Conservation (phyloP, 1,140 invertebrate genomes). For the Planococcus citri region DNA sequence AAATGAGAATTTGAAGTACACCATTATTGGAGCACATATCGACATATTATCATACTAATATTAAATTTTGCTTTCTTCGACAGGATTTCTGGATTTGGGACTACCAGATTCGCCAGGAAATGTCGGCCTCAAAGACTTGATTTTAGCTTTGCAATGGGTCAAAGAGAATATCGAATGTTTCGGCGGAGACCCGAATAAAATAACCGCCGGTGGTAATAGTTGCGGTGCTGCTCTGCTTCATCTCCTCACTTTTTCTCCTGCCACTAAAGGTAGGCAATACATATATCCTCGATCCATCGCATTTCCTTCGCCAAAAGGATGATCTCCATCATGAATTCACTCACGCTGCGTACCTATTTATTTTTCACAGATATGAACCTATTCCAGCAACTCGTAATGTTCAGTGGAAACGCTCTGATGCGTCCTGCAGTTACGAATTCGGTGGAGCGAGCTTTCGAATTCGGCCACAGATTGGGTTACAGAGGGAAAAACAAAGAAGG, state of each 20-base stretch:
- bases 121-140: conserved; percentile 80
- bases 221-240: conserved; percentile 76
- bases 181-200: conserved; percentile 78
- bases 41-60: too few relatives aligned
- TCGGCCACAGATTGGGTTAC: not conserved
- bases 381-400: not conserved
- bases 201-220: conserved; percentile 88
- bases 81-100: conserved; percentile 27
- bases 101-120: conserved; percentile 48
- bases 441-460: not conserved
- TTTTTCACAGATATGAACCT: not conserved
- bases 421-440: not conserved
- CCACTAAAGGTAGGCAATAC: conserved; percentile 36
- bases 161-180: conserved; percentile 80
- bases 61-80: too few relatives aligned
- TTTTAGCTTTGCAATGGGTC: conserved; percentile 79
- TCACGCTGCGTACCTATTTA: too few relatives aligned
- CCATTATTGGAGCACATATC: too few relatives aligned
- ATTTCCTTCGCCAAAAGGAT: too few relatives aligned
- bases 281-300: too few relatives aligned
- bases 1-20: too few relatives aligned
- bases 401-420: not conserved
- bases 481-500: not conserved
- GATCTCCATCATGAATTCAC: too few relatives aligned
- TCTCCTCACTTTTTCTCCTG: conserved; percentile 77